A percentile compares a stretch with the other conserved stretches of the same genome.
These are phyloP conservation scores for Goniozus legneri DNA, from an alignment of 1,140 invertebrate genomes.

Conservation along the genomic window DNA sequence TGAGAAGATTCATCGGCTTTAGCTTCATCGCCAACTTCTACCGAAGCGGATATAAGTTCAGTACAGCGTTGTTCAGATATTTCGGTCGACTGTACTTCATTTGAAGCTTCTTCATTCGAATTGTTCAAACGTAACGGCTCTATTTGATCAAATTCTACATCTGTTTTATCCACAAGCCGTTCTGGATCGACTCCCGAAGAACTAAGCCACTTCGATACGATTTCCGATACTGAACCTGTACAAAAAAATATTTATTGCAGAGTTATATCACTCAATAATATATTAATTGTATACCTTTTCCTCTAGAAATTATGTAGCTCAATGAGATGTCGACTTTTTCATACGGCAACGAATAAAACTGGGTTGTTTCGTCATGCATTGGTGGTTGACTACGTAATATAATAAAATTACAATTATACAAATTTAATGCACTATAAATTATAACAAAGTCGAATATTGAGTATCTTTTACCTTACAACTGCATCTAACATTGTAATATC, in stretches of 20 bases:
- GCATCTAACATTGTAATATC: constrained; percentile 78
- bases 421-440: constrained; percentile 32
- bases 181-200: constrained; percentile 65
- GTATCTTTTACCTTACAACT: constrained; percentile 59
- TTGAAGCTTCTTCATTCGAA: constrained; percentile 30
- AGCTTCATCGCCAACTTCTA: constrained; percentile 34
- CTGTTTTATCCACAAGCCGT: constrained; percentile 46
- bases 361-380: constrained; percentile 29
- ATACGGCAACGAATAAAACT: constrained; percentile 55
- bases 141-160: constrained; percentile 44
- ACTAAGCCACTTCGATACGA: constrained; percentile 78
- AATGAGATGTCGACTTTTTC: constrained; percentile 67
- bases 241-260: neutral
- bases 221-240: constrained; percentile 71
- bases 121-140: constrained; percentile 24
- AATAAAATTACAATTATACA: constrained; percentile 8
- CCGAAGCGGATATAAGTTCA: constrained; percentile 12
- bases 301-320: constrained; percentile 69
- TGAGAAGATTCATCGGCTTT: constrained; percentile 28
- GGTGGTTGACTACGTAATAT: constrained; percentile 41
- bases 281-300: constrained; percentile 61
- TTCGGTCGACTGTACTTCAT: constrained; percentile 20
- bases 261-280: neutral
- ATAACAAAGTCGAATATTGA: constrained; percentile 34
- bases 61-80: constrained; percentile 22